phyloP scores from a whole-genome alignment of 2,113 vertebrate genomes.

The Apodemus sylvaticus region DNA sequence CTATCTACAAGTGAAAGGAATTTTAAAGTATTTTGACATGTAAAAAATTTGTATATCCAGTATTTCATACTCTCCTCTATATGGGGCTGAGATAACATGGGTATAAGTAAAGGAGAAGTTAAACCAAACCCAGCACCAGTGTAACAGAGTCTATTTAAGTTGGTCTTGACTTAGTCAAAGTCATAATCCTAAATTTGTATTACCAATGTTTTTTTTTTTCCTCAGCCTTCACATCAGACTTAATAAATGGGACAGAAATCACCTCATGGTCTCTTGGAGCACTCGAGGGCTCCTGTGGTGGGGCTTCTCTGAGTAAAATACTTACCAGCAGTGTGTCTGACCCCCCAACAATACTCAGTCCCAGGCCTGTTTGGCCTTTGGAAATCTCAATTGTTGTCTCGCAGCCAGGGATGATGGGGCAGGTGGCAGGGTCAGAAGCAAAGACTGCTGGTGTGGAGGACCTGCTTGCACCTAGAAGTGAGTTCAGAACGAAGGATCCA shows the following conservation, averaged over 20 bases:
- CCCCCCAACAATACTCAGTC: conserved; percentile 98
- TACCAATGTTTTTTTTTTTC: background rate
- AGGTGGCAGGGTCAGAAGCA: conserved; percentile 93
- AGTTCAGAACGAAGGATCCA: conserved; percentile 44
- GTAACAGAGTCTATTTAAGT: background rate
- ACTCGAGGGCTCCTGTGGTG: fast-evolving
- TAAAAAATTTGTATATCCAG: background rate
- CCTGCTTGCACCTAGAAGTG: conserved; percentile 89
- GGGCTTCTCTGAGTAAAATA: background rate
- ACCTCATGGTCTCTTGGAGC: fast-evolving
- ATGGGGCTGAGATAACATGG: background rate
- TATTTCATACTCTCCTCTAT: conserved; percentile 20
- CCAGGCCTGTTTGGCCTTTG: conserved; percentile 96
- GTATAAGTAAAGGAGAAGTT: conserved; percentile 24
- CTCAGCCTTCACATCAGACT: background rate
- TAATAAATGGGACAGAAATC: background rate
- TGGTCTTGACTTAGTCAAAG: background rate
- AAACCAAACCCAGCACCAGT: background rate
- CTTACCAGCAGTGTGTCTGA: conserved; percentile 96
- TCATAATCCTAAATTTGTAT: background rate
- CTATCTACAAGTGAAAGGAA: background rate
- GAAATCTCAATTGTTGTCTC: conserved; percentile 98
- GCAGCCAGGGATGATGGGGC: conserved; percentile 97
- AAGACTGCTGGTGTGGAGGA: conserved; percentile 93
- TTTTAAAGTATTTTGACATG: conserved; percentile 11